Evolutionary conservation across 2,888 invertebrate genomes (phyloP).

Genomic region (Neoitamus cyanurus): DNA sequence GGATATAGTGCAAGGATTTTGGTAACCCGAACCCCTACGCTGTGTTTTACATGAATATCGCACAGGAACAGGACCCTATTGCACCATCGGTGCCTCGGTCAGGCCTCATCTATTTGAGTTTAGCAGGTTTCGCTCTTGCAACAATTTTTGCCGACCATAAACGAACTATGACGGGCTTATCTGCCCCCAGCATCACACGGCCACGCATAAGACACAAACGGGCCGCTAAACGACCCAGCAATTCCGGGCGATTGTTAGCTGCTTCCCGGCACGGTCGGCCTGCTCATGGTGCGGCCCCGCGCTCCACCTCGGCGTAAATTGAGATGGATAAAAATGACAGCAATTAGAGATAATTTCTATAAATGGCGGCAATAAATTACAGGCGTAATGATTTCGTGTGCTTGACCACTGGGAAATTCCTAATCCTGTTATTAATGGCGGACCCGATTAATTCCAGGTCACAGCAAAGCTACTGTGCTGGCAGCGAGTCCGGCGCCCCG

Average conservation of each 20-base stretch:
- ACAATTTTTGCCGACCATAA: not conserved
- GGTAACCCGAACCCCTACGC: not conserved
- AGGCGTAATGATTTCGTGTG: slow-evolving; percentile 47
- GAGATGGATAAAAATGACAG: slow-evolving; percentile 53
- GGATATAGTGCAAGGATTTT: not conserved
- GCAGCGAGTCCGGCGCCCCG: not conserved
- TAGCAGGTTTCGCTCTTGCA: not conserved
- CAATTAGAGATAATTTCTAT: slow-evolving; percentile 53
- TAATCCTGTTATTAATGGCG: slow-evolving; percentile 51
- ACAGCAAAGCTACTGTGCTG: slow-evolving; percentile 29
- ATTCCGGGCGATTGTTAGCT: slow-evolving; percentile 15
- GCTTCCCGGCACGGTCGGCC: not conserved
- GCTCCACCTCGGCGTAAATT: slow-evolving; percentile 47
- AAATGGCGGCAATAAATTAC: slow-evolving; percentile 51
- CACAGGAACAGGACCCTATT: too few species aligned
- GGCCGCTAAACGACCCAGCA: not conserved
- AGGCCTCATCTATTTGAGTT: not conserved
- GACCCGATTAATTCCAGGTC: slow-evolving; percentile 52
- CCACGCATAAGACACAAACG: not conserved
- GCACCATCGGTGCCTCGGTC: too few species aligned
- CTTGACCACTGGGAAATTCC: slow-evolving; percentile 47
- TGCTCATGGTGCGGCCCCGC: not conserved
- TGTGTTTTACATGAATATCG: not conserved
- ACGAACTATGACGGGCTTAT: not conserved
- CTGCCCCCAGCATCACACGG: not conserved